Conservation (phyloP, 2,797 vertebrate genomes). For the Sciurus vulgaris region DNA sequence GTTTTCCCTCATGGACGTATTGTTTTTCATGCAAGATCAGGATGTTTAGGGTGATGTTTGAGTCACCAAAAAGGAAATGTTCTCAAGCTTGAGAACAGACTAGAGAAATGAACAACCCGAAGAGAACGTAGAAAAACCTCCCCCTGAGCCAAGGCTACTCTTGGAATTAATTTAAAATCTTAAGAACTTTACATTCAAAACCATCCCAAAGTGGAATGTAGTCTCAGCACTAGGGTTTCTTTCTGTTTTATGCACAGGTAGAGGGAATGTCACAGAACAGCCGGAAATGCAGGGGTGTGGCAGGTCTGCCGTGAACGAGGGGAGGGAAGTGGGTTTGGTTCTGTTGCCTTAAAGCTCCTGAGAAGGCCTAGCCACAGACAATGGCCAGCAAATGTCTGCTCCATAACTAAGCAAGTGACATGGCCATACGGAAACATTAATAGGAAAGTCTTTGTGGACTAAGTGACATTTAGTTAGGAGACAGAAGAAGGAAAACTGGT, state of each 20-base stretch:
- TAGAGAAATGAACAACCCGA: background rate
- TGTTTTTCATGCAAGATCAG: background rate
- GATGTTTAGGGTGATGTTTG: background rate
- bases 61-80: background rate
- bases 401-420: background rate
- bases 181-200: conserved; percentile 17
- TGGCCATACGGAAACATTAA: background rate
- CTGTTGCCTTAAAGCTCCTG: background rate
- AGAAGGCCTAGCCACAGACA: background rate
- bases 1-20: background rate
- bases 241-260: background rate
- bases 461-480: background rate
- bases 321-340: fast-evolving
- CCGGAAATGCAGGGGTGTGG: background rate
- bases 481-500: background rate
- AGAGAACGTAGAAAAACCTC: background rate
- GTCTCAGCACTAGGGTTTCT: background rate
- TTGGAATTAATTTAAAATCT: conserved; percentile 10
- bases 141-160: background rate
- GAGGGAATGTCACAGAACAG: background rate
- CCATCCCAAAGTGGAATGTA: background rate
- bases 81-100: background rate
- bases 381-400: background rate
- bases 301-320: fast-evolving
- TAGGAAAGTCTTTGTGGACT: background rate